Percentiles rank a stretch among this genome's conserved stretches.
These are phyloP conservation scores for Lontra canadensis DNA, from an alignment of 2,113 vertebrate genomes.

Conservation along the genomic window DNA sequence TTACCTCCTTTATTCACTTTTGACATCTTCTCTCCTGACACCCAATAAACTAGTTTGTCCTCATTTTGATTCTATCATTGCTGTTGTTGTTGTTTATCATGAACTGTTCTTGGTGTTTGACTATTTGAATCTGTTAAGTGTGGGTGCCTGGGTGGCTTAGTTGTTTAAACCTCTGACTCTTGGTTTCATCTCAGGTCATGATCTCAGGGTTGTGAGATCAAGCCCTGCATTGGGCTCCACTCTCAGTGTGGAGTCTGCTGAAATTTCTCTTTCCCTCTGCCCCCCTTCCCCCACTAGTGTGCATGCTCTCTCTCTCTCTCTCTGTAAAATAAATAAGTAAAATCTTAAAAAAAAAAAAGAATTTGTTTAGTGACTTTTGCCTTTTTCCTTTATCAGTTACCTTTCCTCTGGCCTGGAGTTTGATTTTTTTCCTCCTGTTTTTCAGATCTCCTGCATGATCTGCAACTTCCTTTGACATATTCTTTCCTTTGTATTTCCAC, in stretches of 20 bases:
- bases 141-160: too few species aligned
- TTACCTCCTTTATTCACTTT: conserved; percentile 18
- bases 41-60: background rate
- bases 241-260: too few species aligned
- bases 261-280: background rate
- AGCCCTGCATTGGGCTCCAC: too few species aligned
- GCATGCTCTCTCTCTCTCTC: background rate
- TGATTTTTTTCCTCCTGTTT: background rate
- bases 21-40: background rate
- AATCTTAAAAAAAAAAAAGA: too few species aligned
- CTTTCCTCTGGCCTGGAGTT: background rate
- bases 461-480: background rate
- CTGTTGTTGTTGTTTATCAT: background rate
- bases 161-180: too few species aligned
- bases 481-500: background rate
- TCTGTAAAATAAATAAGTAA: too few species aligned
- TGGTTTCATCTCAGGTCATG: too few species aligned
- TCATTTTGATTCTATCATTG: conserved; percentile 5
- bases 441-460: background rate
- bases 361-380: background rate
- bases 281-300: background rate
- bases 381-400: background rate
- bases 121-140: background rate
- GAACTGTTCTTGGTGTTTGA: background rate
- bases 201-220: too few species aligned